phyloP scores from a whole-genome alignment of 2,888 invertebrate species.

The Tetropium fuscum region DNA sequence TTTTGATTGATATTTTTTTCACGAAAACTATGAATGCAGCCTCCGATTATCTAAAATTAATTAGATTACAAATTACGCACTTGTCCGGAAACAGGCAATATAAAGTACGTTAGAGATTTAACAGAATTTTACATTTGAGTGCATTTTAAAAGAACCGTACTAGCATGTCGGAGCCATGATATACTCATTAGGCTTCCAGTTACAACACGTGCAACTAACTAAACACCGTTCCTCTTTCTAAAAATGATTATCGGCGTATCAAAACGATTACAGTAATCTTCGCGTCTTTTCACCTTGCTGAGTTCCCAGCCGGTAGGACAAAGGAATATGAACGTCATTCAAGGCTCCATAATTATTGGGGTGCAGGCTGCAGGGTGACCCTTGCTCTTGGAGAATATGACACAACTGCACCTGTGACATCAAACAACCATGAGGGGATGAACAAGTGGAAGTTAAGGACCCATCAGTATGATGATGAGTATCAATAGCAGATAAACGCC shows the following conservation, averaged over 20 bases:
- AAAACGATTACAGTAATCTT: conserved; percentile 25
- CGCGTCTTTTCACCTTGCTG: conserved; percentile 20
- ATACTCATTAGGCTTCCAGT: conserved; percentile 13
- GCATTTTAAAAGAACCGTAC: conserved; percentile 11
- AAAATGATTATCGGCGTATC: conserved; percentile 28
- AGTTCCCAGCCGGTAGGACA: conserved; percentile 15
- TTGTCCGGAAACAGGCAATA: background rate
- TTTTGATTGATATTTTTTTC: too few species aligned
- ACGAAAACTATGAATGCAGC: too few species aligned
- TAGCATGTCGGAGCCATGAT: conserved; percentile 14
- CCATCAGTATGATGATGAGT: background rate
- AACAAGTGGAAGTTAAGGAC: conserved; percentile 56
- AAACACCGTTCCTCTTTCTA: conserved; percentile 22
- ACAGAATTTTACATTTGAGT: conserved; percentile 15
- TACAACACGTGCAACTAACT: conserved; percentile 25
- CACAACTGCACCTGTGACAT: conserved; percentile 26
- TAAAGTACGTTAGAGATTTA: conserved; percentile 15
- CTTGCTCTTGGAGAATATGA: conserved; percentile 14
- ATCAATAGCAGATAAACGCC: conserved; percentile 4
- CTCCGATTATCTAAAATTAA: background rate
- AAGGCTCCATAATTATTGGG: conserved; percentile 11
- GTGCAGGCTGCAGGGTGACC: conserved; percentile 9
- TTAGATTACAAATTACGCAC: background rate
- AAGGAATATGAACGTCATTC: conserved; percentile 25
- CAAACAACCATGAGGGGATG: conserved; percentile 17